Percentiles rank a stretch among this genome's conserved stretches.
phyloP scores from a whole-genome alignment of 2,888 invertebrate genomes.

The Erebia palarica region DNA sequence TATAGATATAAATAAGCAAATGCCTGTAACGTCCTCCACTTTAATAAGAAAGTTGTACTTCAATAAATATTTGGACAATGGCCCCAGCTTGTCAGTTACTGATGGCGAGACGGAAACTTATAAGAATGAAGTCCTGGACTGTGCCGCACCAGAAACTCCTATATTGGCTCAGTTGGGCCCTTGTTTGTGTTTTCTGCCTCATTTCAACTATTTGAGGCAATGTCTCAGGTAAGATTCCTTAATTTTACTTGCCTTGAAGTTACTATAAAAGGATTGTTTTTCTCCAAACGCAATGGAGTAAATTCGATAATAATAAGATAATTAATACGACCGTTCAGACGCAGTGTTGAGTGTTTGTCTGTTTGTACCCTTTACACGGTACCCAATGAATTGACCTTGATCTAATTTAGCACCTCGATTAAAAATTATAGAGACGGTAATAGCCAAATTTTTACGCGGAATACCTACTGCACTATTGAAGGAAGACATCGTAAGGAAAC shows the following conservation, averaged over 20 bases:
- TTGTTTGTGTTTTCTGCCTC: slow-evolving; percentile 54
- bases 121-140: slow-evolving; percentile 47
- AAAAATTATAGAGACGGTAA: too few species aligned
- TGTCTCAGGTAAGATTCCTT: slow-evolving; percentile 52
- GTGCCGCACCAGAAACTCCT: slow-evolving; percentile 44
- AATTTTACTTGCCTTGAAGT: neutral
- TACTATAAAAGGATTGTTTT: too few species aligned
- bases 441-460: too few species aligned
- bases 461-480: too few species aligned
- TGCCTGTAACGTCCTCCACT: slow-evolving; percentile 58
- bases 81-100: slow-evolving; percentile 10
- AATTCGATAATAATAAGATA: too few species aligned
- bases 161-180: slow-evolving; percentile 48
- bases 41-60: slow-evolving; percentile 62
- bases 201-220: slow-evolving; percentile 55
- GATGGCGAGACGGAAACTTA: slow-evolving; percentile 26
- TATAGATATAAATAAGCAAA: slow-evolving; percentile 57
- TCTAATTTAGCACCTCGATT: too few species aligned
- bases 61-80: slow-evolving; percentile 47
- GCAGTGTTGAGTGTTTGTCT: too few species aligned
- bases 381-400: too few species aligned
- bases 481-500: too few species aligned
- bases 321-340: too few species aligned
- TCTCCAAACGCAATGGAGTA: too few species aligned
- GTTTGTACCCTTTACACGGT: too few species aligned